Evolutionary conservation across 2,888 invertebrate genomes (phyloP).

Genomic region (Tetragnatha montana): DNA sequence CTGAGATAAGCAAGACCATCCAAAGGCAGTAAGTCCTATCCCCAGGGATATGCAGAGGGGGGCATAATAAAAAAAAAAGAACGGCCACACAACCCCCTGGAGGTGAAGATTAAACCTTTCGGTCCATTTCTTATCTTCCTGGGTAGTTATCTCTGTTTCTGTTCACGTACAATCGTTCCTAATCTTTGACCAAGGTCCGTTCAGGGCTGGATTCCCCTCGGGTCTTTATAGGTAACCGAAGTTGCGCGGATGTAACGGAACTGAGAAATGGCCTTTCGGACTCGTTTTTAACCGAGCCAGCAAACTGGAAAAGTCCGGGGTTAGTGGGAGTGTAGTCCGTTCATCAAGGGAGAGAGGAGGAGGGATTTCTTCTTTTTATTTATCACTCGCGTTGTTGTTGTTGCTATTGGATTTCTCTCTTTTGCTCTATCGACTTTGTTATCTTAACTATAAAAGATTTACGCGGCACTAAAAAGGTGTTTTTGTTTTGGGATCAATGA

Average conservation of each 20-base stretch:
- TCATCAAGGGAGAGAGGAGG: too few species aligned
- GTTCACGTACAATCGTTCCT: slow-evolving; percentile 48
- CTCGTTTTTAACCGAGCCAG: slow-evolving; percentile 31
- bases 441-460: not conserved
- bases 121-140: slow-evolving; percentile 58
- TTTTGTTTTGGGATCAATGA: not conserved
- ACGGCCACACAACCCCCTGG: slow-evolving; percentile 2
- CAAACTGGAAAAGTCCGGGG: slow-evolving; percentile 4
- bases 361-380: not conserved
- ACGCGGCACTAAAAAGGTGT: not conserved
- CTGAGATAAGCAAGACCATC: slow-evolving; percentile 51
- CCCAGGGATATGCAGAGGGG: slow-evolving; percentile 14
- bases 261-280: slow-evolving; percentile 47
- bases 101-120: slow-evolving; percentile 65
- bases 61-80: slow-evolving; percentile 15
- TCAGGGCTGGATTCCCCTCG: slow-evolving; percentile 25
- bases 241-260: slow-evolving; percentile 43
- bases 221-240: slow-evolving; percentile 20
- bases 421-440: not conserved
- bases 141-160: slow-evolving; percentile 45
- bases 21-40: slow-evolving; percentile 56
- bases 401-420: not conserved
- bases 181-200: slow-evolving; percentile 54
- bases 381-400: not conserved
- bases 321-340: not conserved